Base-by-base conservation (phyloP, 2,888 invertebrate genomes). In the Keiferia lycopersicella region DNA sequence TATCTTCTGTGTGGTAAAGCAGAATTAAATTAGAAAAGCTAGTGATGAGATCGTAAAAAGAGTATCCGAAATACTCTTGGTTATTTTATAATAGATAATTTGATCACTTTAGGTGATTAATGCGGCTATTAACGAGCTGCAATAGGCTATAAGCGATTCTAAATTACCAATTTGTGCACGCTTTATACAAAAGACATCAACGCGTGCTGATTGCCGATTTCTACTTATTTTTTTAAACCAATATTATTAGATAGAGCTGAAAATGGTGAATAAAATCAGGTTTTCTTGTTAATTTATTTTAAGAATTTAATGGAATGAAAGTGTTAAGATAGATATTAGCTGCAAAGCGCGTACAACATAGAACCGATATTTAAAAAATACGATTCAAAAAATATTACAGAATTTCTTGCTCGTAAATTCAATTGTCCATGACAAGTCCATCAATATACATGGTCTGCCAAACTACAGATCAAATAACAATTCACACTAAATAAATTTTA, bases 101-200 rank as follows among this genome's bases (percentile, higher is more conserved):
- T 16, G 12, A 56, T 34, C 45, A 45, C n/a, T 45, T 16, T 45
- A 11, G 26, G 10, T 1, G 16, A 1, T n/a, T 34, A 56, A 56
- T 34, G 56, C 34, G 34, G n/a, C 34, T 1, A 16, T 16, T 56
- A 56, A 34, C 16, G 34, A 56, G 56, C 34, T 56, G n/a, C 7
- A 26, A 2, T 56, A 8, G n/a, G 4, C 11, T 8, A 34, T 56
- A 56, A 30, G 34, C 16, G n/a, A 7, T n/a, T 34, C n/a, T 10
- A 26, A n/a, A 34, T n/a, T 7, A 16, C 34, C 34, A 16, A 16
- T 56, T 30, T 30, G 16, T 56, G 30, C 16, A 56, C 56, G 56
- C 56, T 56, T 56, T 34, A 56, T 56, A 56, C 30, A 56, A 56
- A 56, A 56, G 56, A 56, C 56, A 26, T 56, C 34, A 56, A 56